Evolutionary conservation across 53 echinoderm and acorn worm genomes (phyloP), one percentile per base, ranked within the genome.

Genomic region (Actinopyga echinites): DNA sequence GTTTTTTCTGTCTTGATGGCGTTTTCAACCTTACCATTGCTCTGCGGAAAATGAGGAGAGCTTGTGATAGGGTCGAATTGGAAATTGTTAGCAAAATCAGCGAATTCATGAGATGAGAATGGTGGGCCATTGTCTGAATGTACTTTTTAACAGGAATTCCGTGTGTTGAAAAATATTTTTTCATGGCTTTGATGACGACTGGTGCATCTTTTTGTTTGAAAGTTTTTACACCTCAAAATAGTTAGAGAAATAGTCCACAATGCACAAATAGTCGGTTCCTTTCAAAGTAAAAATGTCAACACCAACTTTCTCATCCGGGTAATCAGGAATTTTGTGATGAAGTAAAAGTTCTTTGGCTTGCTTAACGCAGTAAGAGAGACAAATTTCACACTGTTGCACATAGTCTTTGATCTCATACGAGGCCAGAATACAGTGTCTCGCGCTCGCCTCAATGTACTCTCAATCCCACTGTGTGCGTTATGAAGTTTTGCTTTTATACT

Each of bases 11-110:
- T 57, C 34, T 86, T 86, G 13, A 86, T 58, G 21, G 78, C 65
- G n/a, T 53, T 86, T 25, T 86, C 57, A 17, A 91, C 91, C 79
- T 91, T 91, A 2, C 87, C 87, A 71, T 91, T 91, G 75, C 87
- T 91, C 28, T 88, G 88, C 12, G 91, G 85, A 26, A 57, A 85
- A 20, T 88, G 64, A 1, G 85, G 85, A 0, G 74, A 91, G 67
- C 91, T 91, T 9, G 87, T 91, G 11, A 73, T 30, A 31, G 60
- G 73, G 32, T 57, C 33, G 44, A 87, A 87, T 21, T 82, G 42
- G 44, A 84, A 87, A 13, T 56, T 19, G 17, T 42, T 56, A 15
- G 86, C 84, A 69, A 92, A 89, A 21, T 86, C 30, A 13, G 42
- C 54, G 24, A 89, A 89, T 22, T 86, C 79, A 10, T 30, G 44